Evolutionary conservation across 1,140 invertebrate genomes (phyloP).

Genomic region (Cydia strobilella): DNA sequence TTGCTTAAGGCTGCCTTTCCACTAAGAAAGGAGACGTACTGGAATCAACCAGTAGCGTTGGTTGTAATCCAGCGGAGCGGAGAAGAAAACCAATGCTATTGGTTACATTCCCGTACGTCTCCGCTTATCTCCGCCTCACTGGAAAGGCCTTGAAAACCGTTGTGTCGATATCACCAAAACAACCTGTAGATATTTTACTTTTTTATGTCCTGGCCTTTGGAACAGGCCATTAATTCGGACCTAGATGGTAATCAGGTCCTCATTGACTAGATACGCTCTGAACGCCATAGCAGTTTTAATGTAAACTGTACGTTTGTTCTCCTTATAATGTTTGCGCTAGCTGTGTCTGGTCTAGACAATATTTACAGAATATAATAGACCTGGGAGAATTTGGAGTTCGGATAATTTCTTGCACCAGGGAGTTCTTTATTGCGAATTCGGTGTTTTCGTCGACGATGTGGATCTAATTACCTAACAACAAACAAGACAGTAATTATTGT

Average conservation of each 20-base stretch:
- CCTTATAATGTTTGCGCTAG: constrained; percentile 16
- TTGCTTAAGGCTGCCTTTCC: too few relatives aligned
- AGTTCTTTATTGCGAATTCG: constrained; percentile 14
- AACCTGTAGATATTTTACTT: too few relatives aligned
- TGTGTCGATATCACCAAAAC: too few relatives aligned
- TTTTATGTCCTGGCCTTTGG: too few relatives aligned
- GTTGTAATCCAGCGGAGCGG: too few relatives aligned
- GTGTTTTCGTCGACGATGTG: not conserved
- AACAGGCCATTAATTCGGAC: too few relatives aligned
- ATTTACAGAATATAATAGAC: constrained; percentile 13
- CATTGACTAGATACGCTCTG: constrained; percentile 8
- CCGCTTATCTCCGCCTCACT: too few relatives aligned
- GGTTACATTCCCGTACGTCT: too few relatives aligned
- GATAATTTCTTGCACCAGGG: not conserved
- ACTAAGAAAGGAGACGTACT: too few relatives aligned
- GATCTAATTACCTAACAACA: not conserved
- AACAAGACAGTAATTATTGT: not conserved
- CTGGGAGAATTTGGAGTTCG: constrained; percentile 1
- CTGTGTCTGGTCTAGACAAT: constrained; percentile 4
- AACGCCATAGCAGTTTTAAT: not conserved
- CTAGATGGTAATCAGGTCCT: not conserved
- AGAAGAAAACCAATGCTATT: too few relatives aligned
- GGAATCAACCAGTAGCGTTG: too few relatives aligned
- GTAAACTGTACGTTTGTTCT: constrained; percentile 8
- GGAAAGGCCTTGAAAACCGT: too few relatives aligned